Conservation (phyloP, 2,888 invertebrate species). For the Drosophila emarginata region DNA sequence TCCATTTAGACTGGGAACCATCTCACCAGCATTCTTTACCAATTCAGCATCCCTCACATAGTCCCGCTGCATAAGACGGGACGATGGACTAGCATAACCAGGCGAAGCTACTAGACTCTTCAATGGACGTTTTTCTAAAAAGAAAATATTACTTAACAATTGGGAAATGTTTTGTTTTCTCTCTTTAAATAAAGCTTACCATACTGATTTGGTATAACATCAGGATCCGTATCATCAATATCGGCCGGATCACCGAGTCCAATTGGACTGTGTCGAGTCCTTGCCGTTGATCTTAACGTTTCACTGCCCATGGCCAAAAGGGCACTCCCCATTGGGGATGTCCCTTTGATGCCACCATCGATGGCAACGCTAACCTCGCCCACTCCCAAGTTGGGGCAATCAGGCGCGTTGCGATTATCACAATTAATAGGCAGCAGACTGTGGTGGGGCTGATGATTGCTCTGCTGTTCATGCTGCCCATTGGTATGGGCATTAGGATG, state of each 20-base stretch:
- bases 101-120: conserved; percentile 81
- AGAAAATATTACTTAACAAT: background rate
- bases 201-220: conserved; percentile 94
- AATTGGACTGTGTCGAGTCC: conserved; percentile 81
- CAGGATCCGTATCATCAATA: conserved; percentile 89
- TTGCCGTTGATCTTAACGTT: conserved; percentile 75
- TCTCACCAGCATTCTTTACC: conserved; percentile 65
- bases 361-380: conserved; percentile 76
- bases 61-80: conserved; percentile 82
- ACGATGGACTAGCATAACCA: conserved; percentile 82
- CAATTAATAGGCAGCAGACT: conserved; percentile 80
- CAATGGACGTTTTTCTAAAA: conserved; percentile 82
- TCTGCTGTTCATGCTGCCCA: conserved; percentile 72
- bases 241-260: conserved; percentile 81
- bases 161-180: conserved; percentile 27
- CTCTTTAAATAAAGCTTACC: conserved; percentile 87
- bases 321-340: conserved; percentile 50
- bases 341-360: conserved; percentile 62
- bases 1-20: conserved; percentile 19
- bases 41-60: conserved; percentile 79
- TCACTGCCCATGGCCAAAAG: conserved; percentile 82
- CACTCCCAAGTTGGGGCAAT: conserved; percentile 73
- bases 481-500: conserved; percentile 68
- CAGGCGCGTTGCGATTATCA: conserved; percentile 65
- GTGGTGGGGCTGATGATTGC: conserved; percentile 80